Evolutionary conservation across 2,888 invertebrate genomes (phyloP).

Genomic region (Harpalus rufipes): DNA sequence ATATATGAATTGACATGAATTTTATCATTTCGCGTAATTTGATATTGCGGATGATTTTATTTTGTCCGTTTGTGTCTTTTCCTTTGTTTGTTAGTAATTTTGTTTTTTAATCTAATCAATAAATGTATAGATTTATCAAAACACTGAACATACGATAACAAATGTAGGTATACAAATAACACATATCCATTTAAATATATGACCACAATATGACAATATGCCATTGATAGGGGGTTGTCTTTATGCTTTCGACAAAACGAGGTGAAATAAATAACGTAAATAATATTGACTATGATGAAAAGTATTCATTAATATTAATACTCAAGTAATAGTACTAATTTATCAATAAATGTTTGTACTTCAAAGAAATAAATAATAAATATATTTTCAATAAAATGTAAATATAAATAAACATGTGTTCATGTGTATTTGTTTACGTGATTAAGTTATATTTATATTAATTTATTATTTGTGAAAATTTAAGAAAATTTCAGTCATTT

Average conservation of each 20-base stretch:
- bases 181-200: slow-evolving; percentile 71
- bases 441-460: too few species aligned
- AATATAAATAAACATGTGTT: too few species aligned
- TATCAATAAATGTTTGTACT: too few species aligned
- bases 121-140: slow-evolving; percentile 72
- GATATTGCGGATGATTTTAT: slow-evolving; percentile 56
- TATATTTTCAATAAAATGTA: too few species aligned
- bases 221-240: slow-evolving; percentile 43
- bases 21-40: slow-evolving; percentile 11
- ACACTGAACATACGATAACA: slow-evolving; percentile 69
- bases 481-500: too few species aligned
- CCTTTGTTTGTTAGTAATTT: slow-evolving; percentile 49
- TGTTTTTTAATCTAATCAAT: slow-evolving; percentile 60
- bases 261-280: background rate
- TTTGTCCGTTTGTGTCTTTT: slow-evolving; percentile 44
- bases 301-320: too few species aligned
- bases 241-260: slow-evolving; percentile 30
- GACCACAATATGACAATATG: slow-evolving; percentile 59
- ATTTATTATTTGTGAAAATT: too few species aligned
- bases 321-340: too few species aligned
- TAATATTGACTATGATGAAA: background rate
- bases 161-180: slow-evolving; percentile 71
- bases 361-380: too few species aligned
- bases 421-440: too few species aligned
- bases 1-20: slow-evolving; percentile 9